phyloP scores from a whole-genome alignment of 2,797 vertebrate species.

The Tinamus major region DNA sequence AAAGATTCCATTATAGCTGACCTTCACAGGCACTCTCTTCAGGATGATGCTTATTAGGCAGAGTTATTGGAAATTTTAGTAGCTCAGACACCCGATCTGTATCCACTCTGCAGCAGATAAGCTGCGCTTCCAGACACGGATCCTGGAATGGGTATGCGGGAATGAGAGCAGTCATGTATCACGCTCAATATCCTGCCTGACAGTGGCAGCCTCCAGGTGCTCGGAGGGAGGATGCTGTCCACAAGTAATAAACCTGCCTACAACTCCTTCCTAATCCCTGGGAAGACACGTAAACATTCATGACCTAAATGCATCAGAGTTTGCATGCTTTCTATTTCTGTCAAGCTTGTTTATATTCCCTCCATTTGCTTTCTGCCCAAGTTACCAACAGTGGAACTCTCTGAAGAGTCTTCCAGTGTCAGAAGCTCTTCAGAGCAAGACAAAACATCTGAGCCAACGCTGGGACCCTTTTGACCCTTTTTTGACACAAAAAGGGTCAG shows the following conservation, averaged over 20 bases:
- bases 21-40: not conserved
- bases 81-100: fast-evolving
- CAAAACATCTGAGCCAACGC: not conserved
- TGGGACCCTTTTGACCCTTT: not conserved
- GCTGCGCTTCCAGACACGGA: fast-evolving
- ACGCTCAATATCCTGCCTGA: not conserved
- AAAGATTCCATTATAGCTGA: not conserved
- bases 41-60: not conserved
- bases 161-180: not conserved
- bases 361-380: not conserved
- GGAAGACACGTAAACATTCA: not conserved
- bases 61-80: not conserved
- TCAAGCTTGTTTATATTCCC: not conserved
- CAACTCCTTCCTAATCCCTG: not conserved
- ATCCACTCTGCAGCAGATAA: not conserved
- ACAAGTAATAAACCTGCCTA: not conserved
- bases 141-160: not conserved
- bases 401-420: not conserved
- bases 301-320: not conserved
- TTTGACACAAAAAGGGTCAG: no score
- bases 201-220: not conserved
- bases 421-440: not conserved
- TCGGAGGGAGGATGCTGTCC: fast-evolving
- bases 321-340: not conserved
- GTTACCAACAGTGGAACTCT: not conserved